These are phyloP conservation scores for Clistopyga incitator DNA, from an alignment of 2,888 invertebrate genomes.

Conservation along the genomic window DNA sequence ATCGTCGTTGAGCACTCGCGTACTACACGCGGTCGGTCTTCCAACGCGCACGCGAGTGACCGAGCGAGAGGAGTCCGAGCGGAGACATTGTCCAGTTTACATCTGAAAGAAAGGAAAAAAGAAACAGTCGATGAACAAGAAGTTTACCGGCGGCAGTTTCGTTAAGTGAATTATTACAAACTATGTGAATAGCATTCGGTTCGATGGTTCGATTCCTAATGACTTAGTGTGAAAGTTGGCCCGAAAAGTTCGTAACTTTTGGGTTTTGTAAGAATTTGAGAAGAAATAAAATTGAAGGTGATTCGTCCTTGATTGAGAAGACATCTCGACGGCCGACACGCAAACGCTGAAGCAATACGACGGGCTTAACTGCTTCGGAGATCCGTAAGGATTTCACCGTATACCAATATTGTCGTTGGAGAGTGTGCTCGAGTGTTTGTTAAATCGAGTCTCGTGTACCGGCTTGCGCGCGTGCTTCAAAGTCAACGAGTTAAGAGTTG, in stretches of 20 bases:
- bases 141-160: neutral
- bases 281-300: conserved; percentile 21
- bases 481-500: conserved; percentile 1
- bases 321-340: neutral
- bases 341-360: conserved; percentile 4
- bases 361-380: conserved; percentile 1
- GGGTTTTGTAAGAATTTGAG: neutral
- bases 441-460: conserved; percentile 27
- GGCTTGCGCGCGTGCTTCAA: conserved; percentile 16
- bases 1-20: conserved; percentile 68
- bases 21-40: conserved; percentile 69
- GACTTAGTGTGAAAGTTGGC: neutral
- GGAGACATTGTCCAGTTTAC: neutral
- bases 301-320: conserved; percentile 42
- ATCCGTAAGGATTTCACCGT: conserved; percentile 50
- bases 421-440: conserved; percentile 61
- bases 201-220: neutral
- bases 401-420: conserved; percentile 61
- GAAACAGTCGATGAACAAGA: neutral
- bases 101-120: neutral
- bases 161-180: neutral
- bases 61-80: conserved; percentile 1
- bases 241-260: neutral
- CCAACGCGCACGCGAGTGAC: conserved; percentile 39
- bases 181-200: neutral